Evolutionary conservation across 2,113 vertebrate species (phyloP), one percentile per base, ranked within the genome.

Genomic region (Bucco capensis): DNA sequence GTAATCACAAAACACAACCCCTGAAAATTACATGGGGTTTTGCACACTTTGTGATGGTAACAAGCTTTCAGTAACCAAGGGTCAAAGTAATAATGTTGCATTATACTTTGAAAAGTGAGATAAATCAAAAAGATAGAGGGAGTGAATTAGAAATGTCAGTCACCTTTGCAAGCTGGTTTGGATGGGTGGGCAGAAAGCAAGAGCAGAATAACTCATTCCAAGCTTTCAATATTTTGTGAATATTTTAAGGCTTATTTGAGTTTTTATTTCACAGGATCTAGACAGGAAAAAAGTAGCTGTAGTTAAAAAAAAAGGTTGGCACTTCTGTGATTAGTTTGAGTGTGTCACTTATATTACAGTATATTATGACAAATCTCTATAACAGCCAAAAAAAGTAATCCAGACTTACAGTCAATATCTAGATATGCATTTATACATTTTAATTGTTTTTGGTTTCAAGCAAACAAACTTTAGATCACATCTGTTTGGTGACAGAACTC

Each of bases 271-370:
- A 96, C 94, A 97, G 93, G 79, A 90, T 73, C 87, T 58, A 95
- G 88, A 95, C 88, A 96, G 72, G 80, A 81, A 80, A 96, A 82
- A 57, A 70, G 19, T 58, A 77, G 62, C 88, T 91, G 86, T 94
- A 93, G 94, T 67, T 76, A 60, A 70, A 61, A 33, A 69, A 82
- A 88, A 93, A 96, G 81, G 94, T 97, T 97, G 97, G 97, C 97
- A 98, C 98, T 98, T 98, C 44, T 95, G 97, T 98, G 97, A 97
- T 96, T 95, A 92, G 86, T 94, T 95, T 96, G 96, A 94, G 49
- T 89, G 91, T 97, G 91, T 97, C 94, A 93, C 77, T 93, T 97
- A 92, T 96, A 91, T 97, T 97, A 97, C 93, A 95, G 67, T 97
- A 90, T 92, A 91, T 96, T 84, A 97, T 37, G 96, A 81, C 95